phyloP scores from a whole-genome alignment of 2,888 invertebrate species.

The Willowsia nigromaculata region DNA sequence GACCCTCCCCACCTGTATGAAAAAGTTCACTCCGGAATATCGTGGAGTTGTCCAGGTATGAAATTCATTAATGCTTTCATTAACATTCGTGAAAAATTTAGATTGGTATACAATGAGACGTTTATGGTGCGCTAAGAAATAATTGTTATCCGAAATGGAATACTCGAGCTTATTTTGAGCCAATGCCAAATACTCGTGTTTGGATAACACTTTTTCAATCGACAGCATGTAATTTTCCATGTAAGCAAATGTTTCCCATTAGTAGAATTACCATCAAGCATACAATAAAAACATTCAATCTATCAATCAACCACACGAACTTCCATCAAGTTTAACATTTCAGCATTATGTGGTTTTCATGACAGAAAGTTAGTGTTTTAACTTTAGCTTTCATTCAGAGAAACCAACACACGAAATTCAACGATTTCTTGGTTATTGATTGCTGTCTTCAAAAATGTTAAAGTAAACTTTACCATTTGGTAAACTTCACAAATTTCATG shows the following conservation, averaged over 20 bases:
- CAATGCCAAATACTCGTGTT: conserved; percentile 21
- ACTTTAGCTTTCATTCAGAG: no score
- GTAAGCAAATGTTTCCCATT: not conserved
- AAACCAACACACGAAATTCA: no score
- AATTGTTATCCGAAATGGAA: conserved; percentile 17
- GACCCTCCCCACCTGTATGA: conserved; percentile 82
- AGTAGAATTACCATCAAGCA: no score
- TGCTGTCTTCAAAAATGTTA: no score
- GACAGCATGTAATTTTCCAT: not conserved
- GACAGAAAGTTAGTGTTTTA: not conserved
- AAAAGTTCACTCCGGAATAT: conserved; percentile 82
- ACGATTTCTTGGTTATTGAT: no score
- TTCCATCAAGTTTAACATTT: not conserved
- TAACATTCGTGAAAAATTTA: no score
- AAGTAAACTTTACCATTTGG: no score
- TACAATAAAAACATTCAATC: not conserved
- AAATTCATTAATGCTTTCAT: not conserved
- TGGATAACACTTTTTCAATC: not conserved
- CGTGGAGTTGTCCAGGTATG: conserved; percentile 81
- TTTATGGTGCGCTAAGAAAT: not conserved
- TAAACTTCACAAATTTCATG: conserved; percentile 8
- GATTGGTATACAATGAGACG: no score
- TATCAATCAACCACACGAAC: not conserved
- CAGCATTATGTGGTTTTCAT: not conserved
- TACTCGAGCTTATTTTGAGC: conserved; percentile 37